Evolutionary conservation across 2,797 vertebrate genomes (phyloP), one percentile per base, ranked within the genome.

Genomic region (Podargus strigoides): DNA sequence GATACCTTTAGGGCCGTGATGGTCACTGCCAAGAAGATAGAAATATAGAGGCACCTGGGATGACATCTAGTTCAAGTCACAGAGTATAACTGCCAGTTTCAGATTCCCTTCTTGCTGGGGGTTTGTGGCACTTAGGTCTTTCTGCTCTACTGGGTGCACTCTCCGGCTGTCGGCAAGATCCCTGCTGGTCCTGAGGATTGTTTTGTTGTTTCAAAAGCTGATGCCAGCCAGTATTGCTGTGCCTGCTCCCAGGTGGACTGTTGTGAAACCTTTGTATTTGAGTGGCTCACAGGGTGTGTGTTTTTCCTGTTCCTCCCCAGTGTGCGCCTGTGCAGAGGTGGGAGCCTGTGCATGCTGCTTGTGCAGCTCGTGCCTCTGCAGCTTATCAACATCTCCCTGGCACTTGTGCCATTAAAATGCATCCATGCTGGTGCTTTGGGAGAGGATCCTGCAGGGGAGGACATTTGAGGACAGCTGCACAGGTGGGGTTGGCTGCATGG

Each of bases 311-410:
- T 73, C 64, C 28, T 91, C 30, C 27, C 34, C 12, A 18, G 23
- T 1, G 0, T 8, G 28, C 3, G 2, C 37, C 34, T 9, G 30
- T 8, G 3, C 12, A 15, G 56, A 28, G 37, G 16, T 15, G 18
- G 53, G 58, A 91, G 47, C 63, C 20, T 1, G 1, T 14, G 58
- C 42, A 21, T 16, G 24, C 32, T 39, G 20, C 60, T 68, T 2
- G 0, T 6, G 14, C 68, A 7, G 27, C 67, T 78, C 23, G 42
- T 17, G 37, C 49, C 46, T 44, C 30, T 12, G 52, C 27, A 24
- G 50, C 34, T 32, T 23, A 8, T 58, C 1, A 3, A 34, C 24
- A 3, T 56, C 53, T 72, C 42, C n/a, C 19, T 0, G 3, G 41
- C 34, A 27, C 39, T 19, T 19, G 39, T 24, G 10, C 28, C 55